Evolutionary conservation across 2,113 vertebrate species (phyloP), one percentile per base, ranked within the genome.

Genomic region (Crotalus horridus): DNA sequence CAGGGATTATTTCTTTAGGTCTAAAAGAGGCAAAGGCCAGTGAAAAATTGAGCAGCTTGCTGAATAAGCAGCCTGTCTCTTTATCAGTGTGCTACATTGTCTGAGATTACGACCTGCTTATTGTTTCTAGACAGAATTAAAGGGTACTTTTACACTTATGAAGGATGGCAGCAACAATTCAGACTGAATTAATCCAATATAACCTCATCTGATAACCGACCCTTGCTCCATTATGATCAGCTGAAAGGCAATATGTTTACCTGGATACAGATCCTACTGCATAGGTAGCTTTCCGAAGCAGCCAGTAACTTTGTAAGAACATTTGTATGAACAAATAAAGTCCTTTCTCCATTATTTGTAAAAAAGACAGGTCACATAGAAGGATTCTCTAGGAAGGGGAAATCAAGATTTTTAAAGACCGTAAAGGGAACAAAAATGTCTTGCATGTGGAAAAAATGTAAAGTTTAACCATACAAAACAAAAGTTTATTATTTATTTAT

Each of bases 121-220:
- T 93, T 87, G 53, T 90, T 93, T 93, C 88, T 48, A 61, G 89
- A 58, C 21, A 53, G 54, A 86, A 51, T 86, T 87, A 93, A 48
- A 61, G 23, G 56, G 56, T 54, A 48, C 21, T 87, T 61, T 86
- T 48, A 93, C n/a, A 43, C 46, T 58, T 90, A 86, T 21, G 33
- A 61, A 51, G 46, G 88, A 29, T 92, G 55, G 33, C 51, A 39
- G 55, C 55, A 93, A 81, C 92, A n/a, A 24, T 86, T 93, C 56
- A 43, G 5, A 43, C 9, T 86, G 88, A 90, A 90, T 39, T 61
- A 64, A 64, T 87, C n/a, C 81, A 61, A 13, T 64, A 23, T 56
- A 86, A 17, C 15, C 43, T 90, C 74, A 61, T 21, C 8, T 54
- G 88, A 81, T 54, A 46, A 64, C 58, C 26, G 1, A 23, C n/a